These are phyloP conservation scores for Stictocephala bisonia DNA, from an alignment of 2,888 invertebrate genomes.

Conservation along the genomic window DNA sequence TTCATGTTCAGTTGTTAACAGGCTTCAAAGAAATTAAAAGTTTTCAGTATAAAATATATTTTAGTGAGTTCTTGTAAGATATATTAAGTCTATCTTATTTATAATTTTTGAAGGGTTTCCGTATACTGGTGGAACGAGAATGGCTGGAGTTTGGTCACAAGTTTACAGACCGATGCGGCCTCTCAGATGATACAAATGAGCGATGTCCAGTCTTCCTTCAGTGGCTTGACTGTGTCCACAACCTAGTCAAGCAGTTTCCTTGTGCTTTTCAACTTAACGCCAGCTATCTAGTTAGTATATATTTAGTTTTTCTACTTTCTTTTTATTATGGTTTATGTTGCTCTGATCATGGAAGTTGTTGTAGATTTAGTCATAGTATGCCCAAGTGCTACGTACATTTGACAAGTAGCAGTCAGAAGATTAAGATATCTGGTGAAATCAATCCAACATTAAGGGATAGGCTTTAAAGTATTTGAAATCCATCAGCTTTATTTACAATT, in stretches of 20 bases:
- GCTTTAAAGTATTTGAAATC: no score
- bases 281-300: conserved; percentile 82
- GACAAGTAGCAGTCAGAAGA: no score
- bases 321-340: no score
- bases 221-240: conserved; percentile 97
- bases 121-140: conserved; percentile 91
- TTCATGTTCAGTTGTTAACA: no score
- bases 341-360: no score
- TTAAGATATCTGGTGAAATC: no score
- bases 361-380: no score
- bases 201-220: conserved; percentile 97
- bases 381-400: no score
- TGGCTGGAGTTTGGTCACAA: conserved; percentile 99
- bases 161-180: conserved; percentile 94
- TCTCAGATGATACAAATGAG: conserved; percentile 91
- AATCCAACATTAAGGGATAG: no score
- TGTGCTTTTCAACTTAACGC: conserved; percentile 96
- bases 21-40: no score
- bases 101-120: conserved; percentile 80
- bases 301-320: no score
- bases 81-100: not conserved
- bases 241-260: conserved; percentile 87
- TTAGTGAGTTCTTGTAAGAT: not conserved
- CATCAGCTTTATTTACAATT: no score
- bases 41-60: not conserved